A percentile compares a stretch with the other conserved stretches of the same genome.
phyloP scores from a whole-genome alignment of 2,113 vertebrate species.

The Tautogolabrus adspersus region DNA sequence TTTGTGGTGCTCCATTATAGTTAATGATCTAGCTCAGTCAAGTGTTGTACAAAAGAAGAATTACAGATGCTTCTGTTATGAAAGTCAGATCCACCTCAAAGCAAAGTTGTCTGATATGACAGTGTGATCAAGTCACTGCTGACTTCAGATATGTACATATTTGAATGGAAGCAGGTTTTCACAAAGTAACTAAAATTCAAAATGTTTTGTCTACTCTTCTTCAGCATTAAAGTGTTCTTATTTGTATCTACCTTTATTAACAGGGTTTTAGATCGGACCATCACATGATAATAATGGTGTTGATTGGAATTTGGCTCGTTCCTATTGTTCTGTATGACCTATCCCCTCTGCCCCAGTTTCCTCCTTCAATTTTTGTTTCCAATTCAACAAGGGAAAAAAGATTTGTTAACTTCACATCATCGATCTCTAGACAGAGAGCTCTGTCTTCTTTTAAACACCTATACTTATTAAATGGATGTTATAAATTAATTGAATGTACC shows the following conservation, averaged over 20 bases:
- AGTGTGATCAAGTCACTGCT: background rate
- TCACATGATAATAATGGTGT: background rate
- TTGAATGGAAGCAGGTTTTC: background rate
- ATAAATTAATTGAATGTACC: too few species aligned
- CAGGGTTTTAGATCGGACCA: background rate
- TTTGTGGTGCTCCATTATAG: slow-evolving; percentile 16
- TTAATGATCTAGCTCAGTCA: slow-evolving; percentile 10
- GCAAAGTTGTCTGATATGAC: background rate
- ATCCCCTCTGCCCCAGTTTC: background rate
- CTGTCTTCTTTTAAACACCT: too few species aligned
- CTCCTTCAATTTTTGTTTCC: background rate
- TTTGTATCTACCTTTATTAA: too few species aligned
- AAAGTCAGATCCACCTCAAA: slow-evolving; percentile 6
- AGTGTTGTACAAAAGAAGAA: background rate
- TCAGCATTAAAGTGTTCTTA: background rate
- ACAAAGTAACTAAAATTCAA: background rate
- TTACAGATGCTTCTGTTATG: background rate
- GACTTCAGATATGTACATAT: background rate
- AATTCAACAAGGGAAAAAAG: background rate
- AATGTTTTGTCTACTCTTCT: background rate
- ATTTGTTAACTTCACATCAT: too few species aligned
- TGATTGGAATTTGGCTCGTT: background rate
- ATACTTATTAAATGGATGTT: too few species aligned
- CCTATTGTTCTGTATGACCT: background rate
- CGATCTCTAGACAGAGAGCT: too few species aligned